phyloP scores from a whole-genome alignment of 2,113 vertebrate genomes.

The Nyctibius bracteatus region DNA sequence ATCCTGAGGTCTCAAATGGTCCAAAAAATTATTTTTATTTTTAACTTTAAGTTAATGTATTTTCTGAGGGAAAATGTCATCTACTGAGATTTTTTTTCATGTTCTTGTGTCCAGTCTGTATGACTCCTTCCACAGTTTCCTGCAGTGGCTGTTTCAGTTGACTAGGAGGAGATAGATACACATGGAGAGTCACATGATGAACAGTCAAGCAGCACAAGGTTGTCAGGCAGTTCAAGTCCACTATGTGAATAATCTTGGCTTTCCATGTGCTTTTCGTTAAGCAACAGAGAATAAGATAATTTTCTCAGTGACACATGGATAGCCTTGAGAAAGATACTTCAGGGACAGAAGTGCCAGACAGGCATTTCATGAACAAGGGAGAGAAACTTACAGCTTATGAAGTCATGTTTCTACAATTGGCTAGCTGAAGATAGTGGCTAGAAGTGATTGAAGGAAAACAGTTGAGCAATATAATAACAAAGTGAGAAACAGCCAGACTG shows the following conservation, averaged over 20 bases:
- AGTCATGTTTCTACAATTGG: neutral
- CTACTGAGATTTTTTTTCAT: fast-evolving
- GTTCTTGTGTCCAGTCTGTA: neutral
- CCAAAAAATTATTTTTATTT: neutral
- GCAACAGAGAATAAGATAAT: neutral
- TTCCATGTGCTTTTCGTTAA: fast-evolving
- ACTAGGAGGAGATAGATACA: neutral
- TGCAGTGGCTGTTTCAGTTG: neutral
- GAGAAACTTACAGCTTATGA: neutral
- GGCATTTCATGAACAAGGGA: neutral
- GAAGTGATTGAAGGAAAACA: neutral
- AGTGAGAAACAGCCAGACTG: neutral
- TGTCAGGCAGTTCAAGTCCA: neutral
- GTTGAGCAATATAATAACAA: fast-evolving
- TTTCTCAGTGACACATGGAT: neutral
- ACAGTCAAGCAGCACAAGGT: neutral
- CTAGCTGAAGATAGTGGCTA: neutral
- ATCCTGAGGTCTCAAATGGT: neutral
- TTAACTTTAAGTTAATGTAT: neutral
- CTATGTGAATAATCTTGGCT: neutral
- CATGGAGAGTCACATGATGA: neutral
- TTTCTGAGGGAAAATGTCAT: neutral
- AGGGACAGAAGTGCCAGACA: neutral
- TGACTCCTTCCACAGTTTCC: neutral
- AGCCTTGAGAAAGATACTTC: neutral